Conservation (phyloP, 2,797 vertebrate genomes). For the Myoxocephalus aenaeus region DNA sequence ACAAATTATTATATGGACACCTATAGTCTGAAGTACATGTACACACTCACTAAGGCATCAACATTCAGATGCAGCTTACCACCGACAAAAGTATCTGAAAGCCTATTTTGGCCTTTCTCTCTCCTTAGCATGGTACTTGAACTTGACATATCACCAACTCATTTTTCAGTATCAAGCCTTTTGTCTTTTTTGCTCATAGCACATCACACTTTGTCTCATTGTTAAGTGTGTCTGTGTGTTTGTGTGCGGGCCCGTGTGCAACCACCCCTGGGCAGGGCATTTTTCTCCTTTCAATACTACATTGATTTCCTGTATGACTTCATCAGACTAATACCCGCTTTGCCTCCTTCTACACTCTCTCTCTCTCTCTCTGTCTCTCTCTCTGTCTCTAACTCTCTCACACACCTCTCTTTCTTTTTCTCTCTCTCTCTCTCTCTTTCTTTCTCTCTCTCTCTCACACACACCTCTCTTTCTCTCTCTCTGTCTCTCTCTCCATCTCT, state of each 20-base stretch:
- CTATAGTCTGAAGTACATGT: slow-evolving; percentile 26
- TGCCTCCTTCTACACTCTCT: slow-evolving; percentile 86
- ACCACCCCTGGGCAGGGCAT: slow-evolving; percentile 83
- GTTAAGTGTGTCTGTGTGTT: slow-evolving; percentile 77
- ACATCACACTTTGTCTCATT: slow-evolving; percentile 74
- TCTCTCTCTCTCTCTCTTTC: too few species aligned
- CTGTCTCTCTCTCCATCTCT: slow-evolving; percentile 34
- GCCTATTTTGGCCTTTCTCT: slow-evolving; percentile 6
- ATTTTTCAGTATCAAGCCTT: slow-evolving; percentile 64
- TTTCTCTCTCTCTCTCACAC: slow-evolving; percentile 36
- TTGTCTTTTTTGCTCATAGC: slow-evolving; percentile 69
- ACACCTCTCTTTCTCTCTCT: background rate
- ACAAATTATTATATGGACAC: slow-evolving; percentile 39
- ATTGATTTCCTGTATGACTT: slow-evolving; percentile 98
- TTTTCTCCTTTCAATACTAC: slow-evolving; percentile 90
- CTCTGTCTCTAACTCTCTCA: slow-evolving; percentile 45
- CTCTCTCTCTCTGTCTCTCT: slow-evolving; percentile 71
- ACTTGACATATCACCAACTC: slow-evolving; percentile 68
- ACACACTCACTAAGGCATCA: slow-evolving; percentile 3
- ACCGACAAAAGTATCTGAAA: slow-evolving; percentile 7
- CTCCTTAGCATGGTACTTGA: slow-evolving; percentile 56
- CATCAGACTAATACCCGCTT: slow-evolving; percentile 94
- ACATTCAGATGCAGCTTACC: slow-evolving; percentile 11
- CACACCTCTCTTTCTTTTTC: slow-evolving; percentile 20
- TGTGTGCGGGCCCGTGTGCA: slow-evolving; percentile 77